Evolutionary conservation across 2,888 invertebrate species (phyloP).

Genomic region (Melangyna quadrimaculata): DNA sequence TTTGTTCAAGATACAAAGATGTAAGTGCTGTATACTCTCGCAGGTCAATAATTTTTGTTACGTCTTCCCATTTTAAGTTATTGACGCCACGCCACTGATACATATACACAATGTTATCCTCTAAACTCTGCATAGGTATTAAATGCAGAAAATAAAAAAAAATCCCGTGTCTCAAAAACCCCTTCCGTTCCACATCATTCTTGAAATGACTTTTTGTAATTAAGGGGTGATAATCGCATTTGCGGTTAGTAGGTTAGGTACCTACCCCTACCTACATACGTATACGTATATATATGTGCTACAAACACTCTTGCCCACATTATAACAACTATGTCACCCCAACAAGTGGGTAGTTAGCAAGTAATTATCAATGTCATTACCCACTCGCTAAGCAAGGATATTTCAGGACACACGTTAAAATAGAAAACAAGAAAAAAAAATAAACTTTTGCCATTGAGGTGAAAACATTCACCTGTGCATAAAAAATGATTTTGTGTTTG

Average conservation of each 20-base stretch:
- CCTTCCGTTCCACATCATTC: conserved; percentile 46
- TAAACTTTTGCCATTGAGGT: conserved; percentile 10
- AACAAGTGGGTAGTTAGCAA: conserved; percentile 70
- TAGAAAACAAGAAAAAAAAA: not conserved
- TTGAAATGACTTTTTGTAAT: conserved; percentile 60
- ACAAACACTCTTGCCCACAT: conserved; percentile 37
- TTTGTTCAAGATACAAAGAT: too few relatives aligned
- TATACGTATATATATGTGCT: too few relatives aligned
- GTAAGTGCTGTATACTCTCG: too few relatives aligned
- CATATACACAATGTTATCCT: too few relatives aligned
- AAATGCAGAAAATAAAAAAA: not conserved
- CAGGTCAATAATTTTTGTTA: too few relatives aligned
- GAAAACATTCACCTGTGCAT: conserved; percentile 62
- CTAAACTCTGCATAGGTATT: not conserved
- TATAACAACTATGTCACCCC: conserved; percentile 31
- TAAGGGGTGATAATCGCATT: conserved; percentile 66
- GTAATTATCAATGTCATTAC: conserved; percentile 69
- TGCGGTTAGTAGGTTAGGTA: conserved; percentile 6
- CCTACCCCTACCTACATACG: not conserved
- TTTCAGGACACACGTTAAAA: conserved; percentile 32
- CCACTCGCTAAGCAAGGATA: conserved; percentile 42
- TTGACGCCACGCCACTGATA: too few relatives aligned
- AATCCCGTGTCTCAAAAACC: conserved; percentile 12
- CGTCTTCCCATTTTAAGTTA: too few relatives aligned
- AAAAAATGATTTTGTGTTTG: conserved; percentile 49